Evolutionary conservation across 2,113 vertebrate genomes (phyloP).

Genomic region (Charadrius vociferus): DNA sequence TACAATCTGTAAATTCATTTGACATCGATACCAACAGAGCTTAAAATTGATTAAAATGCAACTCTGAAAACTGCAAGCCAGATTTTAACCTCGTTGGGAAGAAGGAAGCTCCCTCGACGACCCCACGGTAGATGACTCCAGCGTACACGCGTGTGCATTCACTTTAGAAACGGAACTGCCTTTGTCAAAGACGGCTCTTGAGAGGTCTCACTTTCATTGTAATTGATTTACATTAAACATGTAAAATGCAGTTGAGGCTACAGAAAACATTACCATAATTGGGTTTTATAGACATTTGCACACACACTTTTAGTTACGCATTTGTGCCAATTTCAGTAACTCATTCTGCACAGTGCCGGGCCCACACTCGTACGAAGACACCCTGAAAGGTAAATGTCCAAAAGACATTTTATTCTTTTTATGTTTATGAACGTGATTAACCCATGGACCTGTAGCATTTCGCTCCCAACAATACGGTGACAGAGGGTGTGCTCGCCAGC

Average conservation of each 20-base stretch:
- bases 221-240: background rate
- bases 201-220: background rate
- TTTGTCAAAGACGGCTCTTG: accelerated
- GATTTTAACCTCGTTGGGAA: background rate
- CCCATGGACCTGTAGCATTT: accelerated
- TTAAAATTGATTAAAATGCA: background rate
- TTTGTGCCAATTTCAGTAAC: background rate
- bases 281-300: no score
- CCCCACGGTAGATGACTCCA: no score
- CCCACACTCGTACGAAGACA: background rate
- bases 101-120: background rate
- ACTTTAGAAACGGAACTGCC: accelerated
- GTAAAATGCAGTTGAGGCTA: background rate
- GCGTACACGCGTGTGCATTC: background rate
- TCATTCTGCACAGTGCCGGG: background rate
- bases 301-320: accelerated
- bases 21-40: background rate
- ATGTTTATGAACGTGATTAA: background rate
- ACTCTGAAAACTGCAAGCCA: background rate
- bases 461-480: background rate
- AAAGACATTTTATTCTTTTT: background rate
- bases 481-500: background rate
- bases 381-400: background rate
- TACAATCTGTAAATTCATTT: background rate
- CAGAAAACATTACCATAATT: background rate